phyloP scores from a whole-genome alignment of 1,140 invertebrate species.

The Lethrus apterus region DNA sequence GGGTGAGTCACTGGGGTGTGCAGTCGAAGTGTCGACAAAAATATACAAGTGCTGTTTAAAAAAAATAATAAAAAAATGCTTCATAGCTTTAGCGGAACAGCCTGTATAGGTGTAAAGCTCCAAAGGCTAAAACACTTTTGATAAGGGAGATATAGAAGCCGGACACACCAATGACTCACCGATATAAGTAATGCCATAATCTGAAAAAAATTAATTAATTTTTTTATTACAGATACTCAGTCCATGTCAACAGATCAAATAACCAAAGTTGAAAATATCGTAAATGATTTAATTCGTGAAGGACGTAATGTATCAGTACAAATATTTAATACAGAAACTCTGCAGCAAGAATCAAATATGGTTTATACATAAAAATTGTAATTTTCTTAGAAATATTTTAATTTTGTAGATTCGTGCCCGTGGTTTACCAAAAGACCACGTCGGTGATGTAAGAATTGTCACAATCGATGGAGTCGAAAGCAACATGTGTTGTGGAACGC shows the following conservation, averaged over 20 bases:
- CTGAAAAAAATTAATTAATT: too few species aligned
- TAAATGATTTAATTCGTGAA: constrained; percentile 61
- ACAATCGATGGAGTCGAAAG: constrained; percentile 62
- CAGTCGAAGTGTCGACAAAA: too few species aligned
- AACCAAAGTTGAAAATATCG: constrained; percentile 49
- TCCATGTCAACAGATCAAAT: constrained; percentile 46
- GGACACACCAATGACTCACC: too few species aligned
- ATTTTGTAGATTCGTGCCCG: constrained; percentile 40
- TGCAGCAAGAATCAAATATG: background rate
- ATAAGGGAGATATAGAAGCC: too few species aligned
- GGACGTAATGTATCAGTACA: constrained; percentile 53
- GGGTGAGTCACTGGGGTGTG: too few species aligned
- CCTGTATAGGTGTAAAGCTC: too few species aligned
- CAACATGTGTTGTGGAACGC: constrained; percentile 83
- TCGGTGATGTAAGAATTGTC: constrained; percentile 65
- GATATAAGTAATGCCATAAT: too few species aligned
- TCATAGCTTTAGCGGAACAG: too few species aligned
- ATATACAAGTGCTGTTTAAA: too few species aligned
- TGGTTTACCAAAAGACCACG: constrained; percentile 69
- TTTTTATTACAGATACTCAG: constrained; percentile 43
- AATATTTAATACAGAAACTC: constrained; percentile 45
- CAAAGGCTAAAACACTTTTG: too few species aligned
- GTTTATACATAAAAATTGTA: constrained; percentile 52
- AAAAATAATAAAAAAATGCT: too few species aligned
- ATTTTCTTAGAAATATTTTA: constrained; percentile 11